A percentile compares a stretch with the other conserved stretches of the same genome.
phyloP scores from a whole-genome alignment of 1,140 invertebrate species.

The Drosophila teissieri region DNA sequence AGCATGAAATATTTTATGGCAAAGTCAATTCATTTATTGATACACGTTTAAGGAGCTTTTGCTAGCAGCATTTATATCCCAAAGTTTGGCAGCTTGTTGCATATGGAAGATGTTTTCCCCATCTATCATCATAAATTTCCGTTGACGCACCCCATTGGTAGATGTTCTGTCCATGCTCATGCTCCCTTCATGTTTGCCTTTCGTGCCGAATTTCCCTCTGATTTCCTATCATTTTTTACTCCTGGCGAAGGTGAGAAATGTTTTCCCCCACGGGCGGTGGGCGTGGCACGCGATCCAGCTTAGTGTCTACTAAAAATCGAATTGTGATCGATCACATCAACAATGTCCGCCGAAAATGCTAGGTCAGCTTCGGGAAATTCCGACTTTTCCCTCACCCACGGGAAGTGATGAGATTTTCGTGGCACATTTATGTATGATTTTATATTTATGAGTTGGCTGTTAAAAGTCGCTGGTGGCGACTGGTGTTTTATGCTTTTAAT shows the following conservation, averaged over 20 bases:
- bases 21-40: conserved; percentile 56
- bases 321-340: conserved; percentile 81
- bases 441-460: conserved; percentile 79
- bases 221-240: conserved; percentile 1
- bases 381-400: not conserved
- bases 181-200: conserved; percentile 45
- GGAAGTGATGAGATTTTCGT: conserved; percentile 70
- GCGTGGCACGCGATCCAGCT: conserved; percentile 65
- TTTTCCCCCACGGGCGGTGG: conserved; percentile 20
- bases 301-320: conserved; percentile 83
- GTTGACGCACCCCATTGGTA: conserved; percentile 40
- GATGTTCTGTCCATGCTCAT: conserved; percentile 48
- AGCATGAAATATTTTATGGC: conserved; percentile 68
- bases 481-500: conserved; percentile 76
- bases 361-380: conserved; percentile 39
- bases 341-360: conserved; percentile 55
- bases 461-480: conserved; percentile 56
- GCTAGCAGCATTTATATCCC: conserved; percentile 18
- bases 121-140: conserved; percentile 55
- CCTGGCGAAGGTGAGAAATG: conserved; percentile 17
- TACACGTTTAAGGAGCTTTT: conserved; percentile 25
- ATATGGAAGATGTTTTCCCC: conserved; percentile 34
- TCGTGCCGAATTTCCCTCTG: conserved; percentile 7
- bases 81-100: conserved; percentile 66
- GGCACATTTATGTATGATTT: conserved; percentile 81